Conservation (phyloP, 2,113 vertebrate species). For the Clupea harengus region DNA sequence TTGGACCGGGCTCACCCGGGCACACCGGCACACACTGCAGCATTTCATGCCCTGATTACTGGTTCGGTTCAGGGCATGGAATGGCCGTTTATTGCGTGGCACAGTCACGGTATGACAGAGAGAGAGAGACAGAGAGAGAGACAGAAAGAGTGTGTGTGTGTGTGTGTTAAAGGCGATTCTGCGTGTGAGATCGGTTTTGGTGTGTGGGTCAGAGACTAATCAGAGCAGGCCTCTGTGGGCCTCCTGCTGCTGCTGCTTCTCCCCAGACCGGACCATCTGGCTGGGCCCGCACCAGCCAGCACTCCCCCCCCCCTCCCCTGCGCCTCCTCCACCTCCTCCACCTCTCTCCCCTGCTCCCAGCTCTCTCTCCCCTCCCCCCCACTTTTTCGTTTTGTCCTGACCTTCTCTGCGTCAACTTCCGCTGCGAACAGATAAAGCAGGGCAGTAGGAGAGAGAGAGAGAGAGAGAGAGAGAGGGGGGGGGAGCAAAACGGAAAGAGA, state of each 20-base stretch:
- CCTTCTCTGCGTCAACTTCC: conserved; percentile 20
- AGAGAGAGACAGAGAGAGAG: neutral
- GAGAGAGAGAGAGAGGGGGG: neutral
- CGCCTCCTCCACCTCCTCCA: neutral
- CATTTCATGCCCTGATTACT: neutral
- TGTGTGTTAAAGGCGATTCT: neutral
- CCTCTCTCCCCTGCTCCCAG: neutral
- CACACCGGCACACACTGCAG: conserved; percentile 20
- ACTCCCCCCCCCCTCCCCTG: conserved; percentile 3
- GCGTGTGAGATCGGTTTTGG: neutral
- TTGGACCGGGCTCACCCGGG: conserved; percentile 27
- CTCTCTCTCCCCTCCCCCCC: conserved; percentile 1
- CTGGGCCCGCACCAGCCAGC: neutral
- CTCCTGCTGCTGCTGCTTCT: conserved; percentile 4
- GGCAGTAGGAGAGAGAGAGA: neutral
- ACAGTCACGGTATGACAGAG: neutral
- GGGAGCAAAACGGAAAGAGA: neutral
- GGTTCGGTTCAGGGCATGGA: neutral
- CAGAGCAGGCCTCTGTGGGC: neutral
- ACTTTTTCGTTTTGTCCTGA: conserved; percentile 19
- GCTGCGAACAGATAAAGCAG: neutral
- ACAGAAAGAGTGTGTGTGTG: neutral
- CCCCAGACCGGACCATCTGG: conserved; percentile 4
- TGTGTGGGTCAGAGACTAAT: conserved; percentile 12
- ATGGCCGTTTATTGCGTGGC: no score